A percentile compares a stretch with the other conserved stretches of the same genome.
Conservation (phyloP, 2,888 invertebrate genomes). For the Andrena flavipes region DNA sequence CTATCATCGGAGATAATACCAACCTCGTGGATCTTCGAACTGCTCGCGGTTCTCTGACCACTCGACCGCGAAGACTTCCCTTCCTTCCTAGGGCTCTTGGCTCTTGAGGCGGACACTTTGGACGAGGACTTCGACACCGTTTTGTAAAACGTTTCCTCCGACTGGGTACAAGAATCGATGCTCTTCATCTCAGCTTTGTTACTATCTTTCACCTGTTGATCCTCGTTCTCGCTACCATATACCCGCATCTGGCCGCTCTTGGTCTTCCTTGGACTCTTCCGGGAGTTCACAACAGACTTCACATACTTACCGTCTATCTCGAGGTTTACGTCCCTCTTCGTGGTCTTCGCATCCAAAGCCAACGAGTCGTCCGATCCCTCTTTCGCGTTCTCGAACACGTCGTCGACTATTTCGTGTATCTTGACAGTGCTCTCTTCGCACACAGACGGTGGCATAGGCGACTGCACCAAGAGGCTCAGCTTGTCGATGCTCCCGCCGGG, state of each 20-base stretch:
- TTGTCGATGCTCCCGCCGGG: slow-evolving; percentile 48
- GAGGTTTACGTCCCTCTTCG: slow-evolving; percentile 54
- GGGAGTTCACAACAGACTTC: slow-evolving; percentile 80
- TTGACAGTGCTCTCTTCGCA: slow-evolving; percentile 54
- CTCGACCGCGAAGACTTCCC: slow-evolving; percentile 32
- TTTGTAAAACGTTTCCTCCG: slow-evolving; percentile 54
- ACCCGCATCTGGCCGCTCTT: slow-evolving; percentile 62
- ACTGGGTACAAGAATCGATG: slow-evolving; percentile 34
- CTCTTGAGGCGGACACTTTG: slow-evolving; percentile 29
- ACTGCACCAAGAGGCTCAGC: slow-evolving; percentile 50
- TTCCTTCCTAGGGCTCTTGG: slow-evolving; percentile 48
- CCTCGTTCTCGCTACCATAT: slow-evolving; percentile 17
- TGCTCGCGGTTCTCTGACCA: slow-evolving; percentile 4
- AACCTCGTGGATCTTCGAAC: slow-evolving; percentile 36
- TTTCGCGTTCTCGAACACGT: slow-evolving; percentile 5
- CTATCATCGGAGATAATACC: slow-evolving; percentile 48
- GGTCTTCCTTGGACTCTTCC: slow-evolving; percentile 78
- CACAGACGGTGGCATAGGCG: slow-evolving; percentile 49
- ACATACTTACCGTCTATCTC: slow-evolving; percentile 83
- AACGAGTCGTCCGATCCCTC: slow-evolving; percentile 35
- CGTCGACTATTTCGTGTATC: slow-evolving; percentile 49
- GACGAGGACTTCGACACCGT: slow-evolving; percentile 38
- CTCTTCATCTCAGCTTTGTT: slow-evolving; percentile 2
- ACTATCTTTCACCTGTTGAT: not conserved
- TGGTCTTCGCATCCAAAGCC: slow-evolving; percentile 17